Conservation (phyloP, 2,797 vertebrate species). For the Platalea minor region DNA sequence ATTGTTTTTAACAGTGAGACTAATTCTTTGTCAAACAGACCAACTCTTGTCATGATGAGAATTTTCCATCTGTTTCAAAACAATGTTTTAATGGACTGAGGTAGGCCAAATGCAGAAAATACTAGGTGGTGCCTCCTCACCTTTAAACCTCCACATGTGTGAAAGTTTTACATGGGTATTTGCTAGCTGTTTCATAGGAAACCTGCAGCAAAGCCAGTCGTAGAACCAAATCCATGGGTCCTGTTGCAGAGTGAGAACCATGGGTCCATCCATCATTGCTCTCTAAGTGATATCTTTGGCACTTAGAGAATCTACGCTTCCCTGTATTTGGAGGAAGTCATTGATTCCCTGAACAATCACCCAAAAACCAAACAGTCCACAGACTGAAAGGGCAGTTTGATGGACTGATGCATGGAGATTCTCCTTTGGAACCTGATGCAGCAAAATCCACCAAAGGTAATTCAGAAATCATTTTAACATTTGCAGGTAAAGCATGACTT, state of each 20-base stretch:
- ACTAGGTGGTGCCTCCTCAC: not conserved
- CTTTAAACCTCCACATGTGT: not conserved
- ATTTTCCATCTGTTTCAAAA: not conserved
- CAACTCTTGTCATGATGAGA: not conserved
- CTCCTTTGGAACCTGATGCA: conserved; percentile 51
- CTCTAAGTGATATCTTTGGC: not conserved
- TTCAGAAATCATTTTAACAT: conserved; percentile 56
- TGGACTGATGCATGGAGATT: not conserved
- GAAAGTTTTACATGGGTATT: not conserved
- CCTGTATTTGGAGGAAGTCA: conserved; percentile 6
- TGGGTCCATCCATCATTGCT: not conserved
- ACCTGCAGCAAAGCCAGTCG: not conserved
- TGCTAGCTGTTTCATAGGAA: not conserved
- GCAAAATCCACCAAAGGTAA: conserved; percentile 60
- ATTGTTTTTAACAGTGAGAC: not conserved
- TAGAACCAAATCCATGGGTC: not conserved
- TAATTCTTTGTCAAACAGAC: not conserved
- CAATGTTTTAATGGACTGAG: not conserved
- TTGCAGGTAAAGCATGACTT: conserved; percentile 48
- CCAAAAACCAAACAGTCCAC: conserved; percentile 7
- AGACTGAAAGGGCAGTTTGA: conserved; percentile 32
- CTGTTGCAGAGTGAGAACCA: not conserved
- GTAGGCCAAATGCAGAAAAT: not conserved
- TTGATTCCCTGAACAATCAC: conserved; percentile 2
- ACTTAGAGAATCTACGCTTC: not conserved